Percentiles rank a stretch among this genome's conserved stretches.
Conservation (phyloP, 1,140 invertebrate species). For the Papilio dardanus region DNA sequence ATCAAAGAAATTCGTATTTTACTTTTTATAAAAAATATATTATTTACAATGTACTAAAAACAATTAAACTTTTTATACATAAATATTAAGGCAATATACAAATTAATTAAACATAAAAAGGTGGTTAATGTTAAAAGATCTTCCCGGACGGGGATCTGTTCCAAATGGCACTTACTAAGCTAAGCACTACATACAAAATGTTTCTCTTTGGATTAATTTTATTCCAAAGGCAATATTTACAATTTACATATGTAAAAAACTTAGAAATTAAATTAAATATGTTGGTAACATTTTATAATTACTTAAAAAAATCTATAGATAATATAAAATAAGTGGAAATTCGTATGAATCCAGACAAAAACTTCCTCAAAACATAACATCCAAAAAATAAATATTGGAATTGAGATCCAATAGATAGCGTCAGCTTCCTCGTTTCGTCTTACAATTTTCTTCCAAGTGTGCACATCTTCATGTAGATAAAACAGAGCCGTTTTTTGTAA, state of each 20-base stretch:
- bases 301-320: background rate
- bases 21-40: background rate
- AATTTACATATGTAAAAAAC: background rate
- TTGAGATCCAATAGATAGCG: background rate
- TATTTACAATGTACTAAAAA: background rate
- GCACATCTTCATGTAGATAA: too few species aligned
- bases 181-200: slow-evolving; percentile 31
- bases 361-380: background rate
- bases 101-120: slow-evolving; percentile 41
- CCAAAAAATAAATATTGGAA: background rate
- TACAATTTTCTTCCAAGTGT: too few species aligned
- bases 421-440: background rate
- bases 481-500: too few species aligned
- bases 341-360: background rate
- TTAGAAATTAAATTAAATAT: background rate
- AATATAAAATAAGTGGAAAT: background rate
- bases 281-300: background rate
- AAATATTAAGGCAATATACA: slow-evolving; percentile 33
- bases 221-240: slow-evolving; percentile 28
- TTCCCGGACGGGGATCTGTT: slow-evolving; percentile 39
- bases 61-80: slow-evolving; percentile 18
- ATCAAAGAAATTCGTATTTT: background rate
- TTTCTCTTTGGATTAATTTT: slow-evolving; percentile 47
- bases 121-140: slow-evolving; percentile 44
- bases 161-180: slow-evolving; percentile 49